phyloP scores from a whole-genome alignment of 2,113 vertebrate genomes.

The Orthonyx spaldingii region DNA sequence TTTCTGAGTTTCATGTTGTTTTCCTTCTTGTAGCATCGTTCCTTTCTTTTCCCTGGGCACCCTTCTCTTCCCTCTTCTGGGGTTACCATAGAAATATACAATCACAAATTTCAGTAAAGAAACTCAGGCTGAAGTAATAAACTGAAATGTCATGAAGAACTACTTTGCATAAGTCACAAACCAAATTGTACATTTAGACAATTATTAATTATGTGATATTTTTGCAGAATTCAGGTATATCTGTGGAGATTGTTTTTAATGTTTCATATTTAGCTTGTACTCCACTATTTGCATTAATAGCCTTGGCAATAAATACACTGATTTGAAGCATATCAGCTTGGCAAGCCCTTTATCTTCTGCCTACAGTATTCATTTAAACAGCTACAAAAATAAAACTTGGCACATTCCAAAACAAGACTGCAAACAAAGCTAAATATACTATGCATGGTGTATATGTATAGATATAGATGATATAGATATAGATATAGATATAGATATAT shows the following conservation, averaged over 20 bases:
- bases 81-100: constrained; percentile 47
- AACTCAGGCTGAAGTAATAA: background rate
- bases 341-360: constrained; percentile 29
- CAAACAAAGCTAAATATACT: background rate
- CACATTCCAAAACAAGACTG: background rate
- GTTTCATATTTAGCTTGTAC: background rate
- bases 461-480: no score
- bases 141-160: background rate
- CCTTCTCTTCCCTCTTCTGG: constrained; percentile 10
- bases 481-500: no score
- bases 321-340: background rate
- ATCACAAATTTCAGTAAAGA: background rate
- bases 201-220: constrained; percentile 24
- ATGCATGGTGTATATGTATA: background rate
- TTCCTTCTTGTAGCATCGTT: background rate
- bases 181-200: background rate
- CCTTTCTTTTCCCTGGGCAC: background rate
- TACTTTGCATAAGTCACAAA: constrained; percentile 13
- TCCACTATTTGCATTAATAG: background rate
- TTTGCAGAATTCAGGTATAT: background rate
- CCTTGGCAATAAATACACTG: background rate
- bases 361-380: background rate
- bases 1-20: constrained; percentile 14
- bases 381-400: constrained; percentile 11
- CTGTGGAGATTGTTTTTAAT: background rate